Base-by-base conservation (phyloP, 92 coral and sea anemone species). In the Muricea muricata region DNA sequence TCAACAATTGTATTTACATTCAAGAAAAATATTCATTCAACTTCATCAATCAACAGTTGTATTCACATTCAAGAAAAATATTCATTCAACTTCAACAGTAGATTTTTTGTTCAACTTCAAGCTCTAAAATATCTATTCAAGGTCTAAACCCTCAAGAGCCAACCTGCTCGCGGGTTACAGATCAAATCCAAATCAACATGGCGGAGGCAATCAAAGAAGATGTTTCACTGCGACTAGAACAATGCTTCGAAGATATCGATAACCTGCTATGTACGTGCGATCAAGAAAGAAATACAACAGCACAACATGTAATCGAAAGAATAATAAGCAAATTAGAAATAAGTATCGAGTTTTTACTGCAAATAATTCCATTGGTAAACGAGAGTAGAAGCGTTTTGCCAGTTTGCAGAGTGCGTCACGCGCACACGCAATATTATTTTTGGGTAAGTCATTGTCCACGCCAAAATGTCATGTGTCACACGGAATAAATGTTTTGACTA, bases 381-480 rank as follows among this genome's bases (percentile, higher is more conserved):
- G 93, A 89, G 39, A 40, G 61, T 33, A 81, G 87, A 86, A 83
- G 18, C 42, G 90, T 86, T 31, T 34, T 90, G 76, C 42, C 42
- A 37, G 42, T 37, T 37, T 37, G 42, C 42, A 37, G 42, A 37
- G 42, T 37, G 42, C 9, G 42, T 37, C 50, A 45, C 12, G 50
- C 50, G 15, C 50, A 17, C 12, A 17, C 50, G 15, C 50, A 17
- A 45, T 6, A 45, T 45, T 45, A 45, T 45, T 45, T 45, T 45
- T 45, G 8, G 12, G 50, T 45, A 6, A 6, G 12, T 45, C 50
- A 45, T 45, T 45, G 50, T 45, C 14, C 12, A 5, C 50, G 50
- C 50, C 50, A 45, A 45, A 45, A 45, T 45, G 50, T 45, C 50
- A 45, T 45, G 50, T 45, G 50, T 45, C 50, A 45, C 50, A 12